These are phyloP conservation scores for Drosophila helvetica DNA, from an alignment of 2,888 invertebrate genomes.

Conservation along the genomic window DNA sequence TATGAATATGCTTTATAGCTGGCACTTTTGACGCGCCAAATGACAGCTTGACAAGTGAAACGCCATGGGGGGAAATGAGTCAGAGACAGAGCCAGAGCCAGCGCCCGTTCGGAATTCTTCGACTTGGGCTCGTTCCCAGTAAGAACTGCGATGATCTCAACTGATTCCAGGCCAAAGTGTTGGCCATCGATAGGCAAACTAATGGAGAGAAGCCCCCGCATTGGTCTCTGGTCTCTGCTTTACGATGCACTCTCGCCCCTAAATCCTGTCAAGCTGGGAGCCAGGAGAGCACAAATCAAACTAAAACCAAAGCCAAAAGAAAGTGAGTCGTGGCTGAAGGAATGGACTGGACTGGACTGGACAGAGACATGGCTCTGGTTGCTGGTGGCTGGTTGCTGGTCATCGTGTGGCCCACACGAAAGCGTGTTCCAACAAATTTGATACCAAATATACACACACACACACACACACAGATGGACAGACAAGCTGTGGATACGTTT, in stretches of 20 bases:
- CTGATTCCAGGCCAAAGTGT: not conserved
- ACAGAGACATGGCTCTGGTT: not conserved
- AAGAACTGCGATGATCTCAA: not conserved
- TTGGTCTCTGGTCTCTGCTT: not conserved
- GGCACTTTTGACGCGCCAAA: constrained; percentile 45
- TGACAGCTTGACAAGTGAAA: constrained; percentile 58
- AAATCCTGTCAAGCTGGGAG: constrained; percentile 6
- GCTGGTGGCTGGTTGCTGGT: not conserved
- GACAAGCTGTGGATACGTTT: constrained; percentile 16
- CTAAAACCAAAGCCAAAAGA: constrained; percentile 31
- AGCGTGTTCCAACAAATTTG: constrained; percentile 62
- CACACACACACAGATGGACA: constrained; percentile 21
- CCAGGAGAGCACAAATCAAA: constrained; percentile 41
- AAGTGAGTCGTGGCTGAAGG: constrained; percentile 35
- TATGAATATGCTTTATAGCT: constrained; percentile 18
- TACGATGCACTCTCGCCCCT: not conserved
- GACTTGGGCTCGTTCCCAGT: not conserved
- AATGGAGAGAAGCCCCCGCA: not conserved
- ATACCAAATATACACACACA: constrained; percentile 43
- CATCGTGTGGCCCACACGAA: constrained; percentile 57
- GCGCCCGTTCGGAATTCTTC: not conserved
- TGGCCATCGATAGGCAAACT: not conserved
- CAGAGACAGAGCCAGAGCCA: constrained; percentile 6
- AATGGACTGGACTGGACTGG: not conserved
- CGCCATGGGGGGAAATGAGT: constrained; percentile 31